These are phyloP conservation scores for Cyprinodon diabolis DNA, from an alignment of 2,797 vertebrate genomes.

Conservation along the genomic window DNA sequence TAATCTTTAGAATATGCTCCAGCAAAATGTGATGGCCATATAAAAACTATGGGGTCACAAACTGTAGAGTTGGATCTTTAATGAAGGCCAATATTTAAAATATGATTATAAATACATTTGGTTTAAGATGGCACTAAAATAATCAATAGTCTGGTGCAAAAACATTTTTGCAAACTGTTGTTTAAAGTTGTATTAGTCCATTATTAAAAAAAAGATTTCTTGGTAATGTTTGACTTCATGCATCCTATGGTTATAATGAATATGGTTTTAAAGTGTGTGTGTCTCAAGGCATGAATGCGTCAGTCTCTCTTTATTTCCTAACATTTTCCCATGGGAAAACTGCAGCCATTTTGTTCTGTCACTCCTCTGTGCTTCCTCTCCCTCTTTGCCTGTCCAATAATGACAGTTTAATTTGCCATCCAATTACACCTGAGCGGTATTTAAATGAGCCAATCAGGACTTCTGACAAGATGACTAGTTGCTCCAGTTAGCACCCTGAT, in stretches of 20 bases:
- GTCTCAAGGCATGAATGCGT: conserved; percentile 17
- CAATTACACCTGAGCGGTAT: conserved; percentile 89
- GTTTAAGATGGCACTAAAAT: background rate
- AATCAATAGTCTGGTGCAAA: background rate
- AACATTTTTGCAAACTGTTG: background rate
- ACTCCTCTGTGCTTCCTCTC: conserved; percentile 65
- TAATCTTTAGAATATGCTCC: background rate
- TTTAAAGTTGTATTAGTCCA: too few species aligned
- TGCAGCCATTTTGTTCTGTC: conserved; percentile 76
- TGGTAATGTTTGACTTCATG: conserved; percentile 18
- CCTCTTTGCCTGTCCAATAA: conserved; percentile 80
- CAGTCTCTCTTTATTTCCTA: conserved; percentile 54
- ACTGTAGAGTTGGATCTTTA: background rate
- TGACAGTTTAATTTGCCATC: conserved; percentile 89
- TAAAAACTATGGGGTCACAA: background rate
- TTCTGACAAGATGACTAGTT: conserved; percentile 84
- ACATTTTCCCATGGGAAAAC: conserved; percentile 64
- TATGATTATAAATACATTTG: background rate
- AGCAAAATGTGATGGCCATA: background rate
- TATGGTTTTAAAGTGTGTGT: conserved; percentile 31
- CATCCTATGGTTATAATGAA: conserved; percentile 27
- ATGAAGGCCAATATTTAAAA: background rate
- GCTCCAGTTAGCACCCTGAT: conserved; percentile 66
- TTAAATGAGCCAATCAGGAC: conserved; percentile 86
- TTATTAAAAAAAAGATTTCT: background rate